phyloP scores from a whole-genome alignment of 2,113 vertebrate species.

The Meleagris gallopavo region DNA sequence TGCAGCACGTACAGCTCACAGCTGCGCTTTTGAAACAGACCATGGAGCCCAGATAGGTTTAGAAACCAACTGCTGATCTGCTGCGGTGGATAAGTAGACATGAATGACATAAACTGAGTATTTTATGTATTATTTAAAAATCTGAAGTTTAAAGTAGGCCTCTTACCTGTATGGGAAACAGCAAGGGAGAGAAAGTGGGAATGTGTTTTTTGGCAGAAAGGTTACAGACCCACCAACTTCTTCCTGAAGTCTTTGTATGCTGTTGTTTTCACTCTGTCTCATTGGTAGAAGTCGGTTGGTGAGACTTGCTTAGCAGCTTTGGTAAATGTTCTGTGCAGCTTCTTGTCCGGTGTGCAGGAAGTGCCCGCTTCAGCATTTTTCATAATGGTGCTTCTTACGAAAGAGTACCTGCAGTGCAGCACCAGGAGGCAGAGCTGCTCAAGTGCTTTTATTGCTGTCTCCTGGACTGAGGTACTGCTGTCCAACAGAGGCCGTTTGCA shows the following conservation, averaged over 20 bases:
- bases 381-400: not conserved
- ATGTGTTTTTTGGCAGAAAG: rapidly evolving
- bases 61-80: constrained; percentile 21
- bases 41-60: constrained; percentile 5
- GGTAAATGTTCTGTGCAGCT: not conserved
- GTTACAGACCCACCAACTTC: not conserved
- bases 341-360: not conserved
- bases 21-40: constrained; percentile 39
- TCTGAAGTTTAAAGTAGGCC: not conserved
- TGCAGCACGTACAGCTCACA: not conserved
- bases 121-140: not conserved
- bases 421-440: not conserved
- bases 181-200: not conserved
- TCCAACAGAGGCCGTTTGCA: not conserved
- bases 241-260: not conserved
- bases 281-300: not conserved
- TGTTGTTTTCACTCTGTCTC: not conserved
- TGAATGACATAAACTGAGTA: not conserved
- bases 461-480: not conserved
- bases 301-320: not conserved
- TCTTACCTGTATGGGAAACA: not conserved
- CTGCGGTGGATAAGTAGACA: not conserved
- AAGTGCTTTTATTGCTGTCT: not conserved
- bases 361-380: not conserved
- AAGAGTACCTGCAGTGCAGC: not conserved